Percentiles rank a stretch among this genome's conserved stretches.
Conservation (phyloP, 2,797 vertebrate genomes). For the Malurus splendens region DNA sequence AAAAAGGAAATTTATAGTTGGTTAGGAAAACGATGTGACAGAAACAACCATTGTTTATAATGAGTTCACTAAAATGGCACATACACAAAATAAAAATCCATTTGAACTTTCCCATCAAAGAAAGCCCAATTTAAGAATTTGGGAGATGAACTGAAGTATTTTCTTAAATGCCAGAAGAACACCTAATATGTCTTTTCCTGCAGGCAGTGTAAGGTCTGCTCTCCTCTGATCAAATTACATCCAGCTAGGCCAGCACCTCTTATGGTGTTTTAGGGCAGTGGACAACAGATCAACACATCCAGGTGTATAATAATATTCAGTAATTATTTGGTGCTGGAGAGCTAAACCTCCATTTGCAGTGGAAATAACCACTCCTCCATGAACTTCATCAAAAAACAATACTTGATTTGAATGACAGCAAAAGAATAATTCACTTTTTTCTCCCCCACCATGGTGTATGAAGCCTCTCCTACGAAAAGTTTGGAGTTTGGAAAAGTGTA, state of each 20-base stretch:
- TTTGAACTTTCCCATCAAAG: background rate
- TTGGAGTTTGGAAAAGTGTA: background rate
- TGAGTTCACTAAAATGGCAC: background rate
- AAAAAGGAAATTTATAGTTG: background rate
- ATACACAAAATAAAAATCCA: background rate
- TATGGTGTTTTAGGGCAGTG: background rate
- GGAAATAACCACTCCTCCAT: background rate
- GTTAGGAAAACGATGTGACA: background rate
- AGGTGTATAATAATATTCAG: background rate
- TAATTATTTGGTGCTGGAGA: background rate
- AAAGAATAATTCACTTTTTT: background rate
- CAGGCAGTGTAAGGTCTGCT: background rate
- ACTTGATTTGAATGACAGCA: background rate
- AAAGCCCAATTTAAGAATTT: background rate
- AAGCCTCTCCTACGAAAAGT: background rate
- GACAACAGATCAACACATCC: background rate
- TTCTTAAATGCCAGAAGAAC: background rate
- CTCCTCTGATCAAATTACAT: background rate
- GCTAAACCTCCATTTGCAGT: background rate
- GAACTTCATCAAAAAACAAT: background rate
- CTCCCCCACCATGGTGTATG: background rate
- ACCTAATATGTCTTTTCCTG: background rate
- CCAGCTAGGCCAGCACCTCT: background rate
- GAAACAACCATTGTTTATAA: background rate
- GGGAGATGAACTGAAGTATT: background rate